Evolutionary conservation across 2,797 vertebrate species (phyloP), one percentile per base, ranked within the genome.

Genomic region (Ara ararauna): DNA sequence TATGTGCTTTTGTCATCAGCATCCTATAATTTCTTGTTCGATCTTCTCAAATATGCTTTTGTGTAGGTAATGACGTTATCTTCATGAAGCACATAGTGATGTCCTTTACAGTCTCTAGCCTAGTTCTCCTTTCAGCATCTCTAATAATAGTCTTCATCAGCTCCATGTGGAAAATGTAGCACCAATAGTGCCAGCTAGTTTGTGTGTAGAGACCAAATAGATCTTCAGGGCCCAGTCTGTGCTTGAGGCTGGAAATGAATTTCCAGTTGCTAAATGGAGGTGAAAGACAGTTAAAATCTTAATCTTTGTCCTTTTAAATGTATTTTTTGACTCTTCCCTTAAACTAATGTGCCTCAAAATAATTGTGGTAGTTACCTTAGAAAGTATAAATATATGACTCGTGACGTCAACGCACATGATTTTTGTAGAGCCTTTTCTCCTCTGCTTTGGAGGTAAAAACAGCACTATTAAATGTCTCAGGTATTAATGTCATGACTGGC

Each of bases 351-450:
- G 21, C 58, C 53, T 74, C 68, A 91, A 76, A 76, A 27, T 68
- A 68, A 40, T 48, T 2, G 1, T 58, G 20, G 45, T 72, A 50
- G 36, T 72, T 50, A 32, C 36, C 65, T 91, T 62, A 58, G 72
- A 67, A 76, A 45, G 62, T 56, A 40, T 67, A 40, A 51, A 53
- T 45, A 86, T n/a, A 12, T 94, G 79, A 91, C 73, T 96, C 70
- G 61, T 48, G 77, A 77, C 1, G 24, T 85, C 89, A 93, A 72
- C 54, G 84, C 71, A 40, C 42, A 2, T 84, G 87, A 78, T 48
- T 95, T 89, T 70, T 88, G 50, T 90, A 88, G 73, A 44, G 64
- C 66, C 15, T 84, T 86, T 93, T 80, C 58, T 72, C 13, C 19
- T 74, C 45, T 65, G 4, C 53, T 79, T 89, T 1, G 3, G 62